Conservation (phyloP, 1,140 invertebrate species). For the Halictus rubicundus region DNA sequence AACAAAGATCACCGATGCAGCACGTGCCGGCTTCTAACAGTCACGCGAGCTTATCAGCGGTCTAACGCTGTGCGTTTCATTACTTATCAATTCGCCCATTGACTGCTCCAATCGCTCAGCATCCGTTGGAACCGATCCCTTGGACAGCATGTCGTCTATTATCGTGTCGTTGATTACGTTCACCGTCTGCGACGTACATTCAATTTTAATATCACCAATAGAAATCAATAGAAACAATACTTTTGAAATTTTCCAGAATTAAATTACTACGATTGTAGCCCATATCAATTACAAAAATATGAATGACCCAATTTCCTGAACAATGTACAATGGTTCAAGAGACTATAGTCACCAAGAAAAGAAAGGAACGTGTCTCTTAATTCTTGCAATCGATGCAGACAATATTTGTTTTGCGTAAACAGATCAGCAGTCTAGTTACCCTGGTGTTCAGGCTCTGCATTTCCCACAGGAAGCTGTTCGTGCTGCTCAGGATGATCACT, state of each 20-base stretch:
- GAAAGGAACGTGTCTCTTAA: too few relatives aligned
- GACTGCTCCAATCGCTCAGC: slow-evolving; percentile 77
- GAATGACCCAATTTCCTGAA: too few relatives aligned
- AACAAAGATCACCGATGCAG: slow-evolving; percentile 2
- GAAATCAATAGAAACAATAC: too few relatives aligned
- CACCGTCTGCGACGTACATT: slow-evolving; percentile 44
- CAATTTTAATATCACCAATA: slow-evolving; percentile 40
- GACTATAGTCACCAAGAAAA: too few relatives aligned
- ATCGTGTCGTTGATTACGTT: slow-evolving; percentile 70
- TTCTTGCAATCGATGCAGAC: too few relatives aligned
- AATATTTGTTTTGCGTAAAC: neutral
- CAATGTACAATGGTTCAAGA: too few relatives aligned
- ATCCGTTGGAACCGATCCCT: slow-evolving; percentile 76
- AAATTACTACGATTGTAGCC: too few relatives aligned
- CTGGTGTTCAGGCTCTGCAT: slow-evolving; percentile 79
- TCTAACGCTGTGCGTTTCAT: neutral
- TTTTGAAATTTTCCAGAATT: too few relatives aligned
- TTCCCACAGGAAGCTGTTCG: slow-evolving; percentile 81
- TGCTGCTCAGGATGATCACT: slow-evolving; percentile 82
- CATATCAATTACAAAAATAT: too few relatives aligned
- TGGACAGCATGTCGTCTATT: slow-evolving; percentile 66
- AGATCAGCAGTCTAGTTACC: slow-evolving; percentile 66
- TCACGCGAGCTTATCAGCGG: neutral
- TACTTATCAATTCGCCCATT: slow-evolving; percentile 77
- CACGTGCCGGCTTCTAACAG: neutral